Base-by-base conservation (phyloP, 2,888 invertebrate genomes). In the Synanthedon vespiformis region DNA sequence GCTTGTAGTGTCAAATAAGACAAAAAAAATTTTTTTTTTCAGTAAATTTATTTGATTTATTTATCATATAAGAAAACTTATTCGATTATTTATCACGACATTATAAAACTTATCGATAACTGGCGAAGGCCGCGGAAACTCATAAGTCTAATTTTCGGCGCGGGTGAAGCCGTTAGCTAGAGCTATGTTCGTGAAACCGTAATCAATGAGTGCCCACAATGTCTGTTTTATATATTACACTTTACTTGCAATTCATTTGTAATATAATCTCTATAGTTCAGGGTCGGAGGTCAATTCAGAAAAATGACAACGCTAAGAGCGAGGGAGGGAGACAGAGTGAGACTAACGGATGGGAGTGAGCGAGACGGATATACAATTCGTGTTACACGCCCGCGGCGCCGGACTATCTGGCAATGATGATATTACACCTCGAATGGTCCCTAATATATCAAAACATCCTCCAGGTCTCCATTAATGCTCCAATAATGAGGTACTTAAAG, bases 301-400 rank as follows among this genome's bases (percentile, higher is more conserved):
- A 82, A 83, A 82, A 83, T 82, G 80, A 83, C 82, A 81, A 75
- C 70, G 75, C 74, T 66, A 72, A 74, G 72, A 67, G 64, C 62
- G 51, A 52, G 63, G 40, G 67, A 77, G 34, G 51, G 62, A 58
- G 72, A 73, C 2, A 48, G 40, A 57, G 12, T 13, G 22, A 50
- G 3, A n/a, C 12, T 11, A 40, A 27, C n/a, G 6, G n/a, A 48
- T n/a, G 56, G 40, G 51, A n/a, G 51, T 58, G 50, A 50, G n/a
- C n/a, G 58, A 56, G 55, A 57, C 27, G 22, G 50, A 52, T 4
- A 66, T 68, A 71, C 10, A 62, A 53, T 55, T 67, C 74, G 70
- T 70, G 73, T 69, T 64, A 67, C 74, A 63, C 64, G 77, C 83
- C 68, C 54, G 57, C 57, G 79, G 81, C 80, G 73, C 70, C 68